phyloP scores from a whole-genome alignment of 2,797 vertebrate species.

The Brachymystax lenok region DNA sequence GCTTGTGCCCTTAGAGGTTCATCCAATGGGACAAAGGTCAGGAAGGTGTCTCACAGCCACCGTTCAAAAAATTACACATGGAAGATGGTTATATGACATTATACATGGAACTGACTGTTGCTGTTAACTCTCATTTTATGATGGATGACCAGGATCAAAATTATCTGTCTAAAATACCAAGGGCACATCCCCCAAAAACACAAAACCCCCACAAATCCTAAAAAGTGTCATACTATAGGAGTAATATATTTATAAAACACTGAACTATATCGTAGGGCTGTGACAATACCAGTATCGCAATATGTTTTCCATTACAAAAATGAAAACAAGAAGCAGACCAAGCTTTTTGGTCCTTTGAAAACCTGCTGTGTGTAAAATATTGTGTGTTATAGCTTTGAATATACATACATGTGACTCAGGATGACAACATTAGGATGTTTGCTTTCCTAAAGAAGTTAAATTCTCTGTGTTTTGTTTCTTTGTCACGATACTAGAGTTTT shows the following conservation, averaged over 20 bases:
- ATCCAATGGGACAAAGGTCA: neutral
- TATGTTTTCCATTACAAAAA: too few relatives aligned
- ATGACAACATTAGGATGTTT: too few relatives aligned
- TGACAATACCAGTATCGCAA: too few relatives aligned
- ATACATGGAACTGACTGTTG: slow-evolving; percentile 11
- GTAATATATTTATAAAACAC: neutral
- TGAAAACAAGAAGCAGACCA: too few relatives aligned
- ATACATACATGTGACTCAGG: too few relatives aligned
- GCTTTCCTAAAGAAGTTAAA: too few relatives aligned
- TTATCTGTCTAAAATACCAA: neutral
- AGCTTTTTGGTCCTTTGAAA: too few relatives aligned
- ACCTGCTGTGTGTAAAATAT: too few relatives aligned
- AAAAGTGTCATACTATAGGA: neutral
- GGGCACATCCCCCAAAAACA: neutral
- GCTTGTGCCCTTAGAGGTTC: slow-evolving; percentile 26
- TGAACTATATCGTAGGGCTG: neutral
- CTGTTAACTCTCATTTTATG: slow-evolving; percentile 10
- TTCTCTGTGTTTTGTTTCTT: too few relatives aligned
- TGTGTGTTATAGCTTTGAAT: too few relatives aligned
- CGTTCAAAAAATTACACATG: neutral
- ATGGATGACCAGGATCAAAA: neutral
- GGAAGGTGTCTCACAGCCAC: slow-evolving; percentile 8
- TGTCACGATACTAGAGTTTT: too few relatives aligned
- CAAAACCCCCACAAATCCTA: neutral
- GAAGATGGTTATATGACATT: slow-evolving; percentile 19